Base-by-base conservation (phyloP, 2,113 vertebrate genomes). In the Petrocephalus zakoni region DNA sequence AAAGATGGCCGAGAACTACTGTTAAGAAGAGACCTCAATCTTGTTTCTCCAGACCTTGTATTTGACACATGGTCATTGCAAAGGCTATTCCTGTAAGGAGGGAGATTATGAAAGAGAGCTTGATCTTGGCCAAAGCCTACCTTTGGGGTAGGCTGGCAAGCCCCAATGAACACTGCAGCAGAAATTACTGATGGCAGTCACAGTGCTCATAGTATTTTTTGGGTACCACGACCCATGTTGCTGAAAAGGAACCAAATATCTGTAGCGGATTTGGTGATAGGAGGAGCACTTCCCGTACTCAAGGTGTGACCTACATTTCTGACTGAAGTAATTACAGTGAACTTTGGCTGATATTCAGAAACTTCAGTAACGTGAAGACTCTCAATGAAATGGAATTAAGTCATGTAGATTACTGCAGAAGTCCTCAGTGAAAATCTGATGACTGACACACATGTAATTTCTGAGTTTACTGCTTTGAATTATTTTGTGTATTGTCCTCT, bases 321-420 rank as follows among this genome's bases (percentile, higher is more conserved):
- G 17, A 22, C 46, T 46, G n/a, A 7, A 86, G n/a, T 17, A 29
- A 22, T 49, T 9, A 34, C n/a, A 25, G 25, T 34, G 58, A 87
- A 51, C 56, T 46, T 34, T 46, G 42, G 42, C 58, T 87, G 86
- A 37, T 87, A 51, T 64, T 58, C n/a, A 42, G 86, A 87, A 87
- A 68, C 22, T 72, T 3, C 42, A 51, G 37, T 9, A 87, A 34
- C 5, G 42, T 51, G 11, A 49, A 87, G 21, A 64, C 19, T 53
- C 7, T 47, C 42, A 21, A 87, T 64, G 53, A 61, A 61, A 61
- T 64, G 34, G 86, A 87, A 64, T 37, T 37, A n/a, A 64, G 64
- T 87, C 8, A 15, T 21, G 37, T 5, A 15, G 17, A 85, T 53
- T 78, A 42, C 25, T 37, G 25, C 49, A 52, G 15, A 37, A 52